These are phyloP conservation scores for Drosophila nasuta DNA, from an alignment of 1,140 invertebrate species.

Conservation along the genomic window DNA sequence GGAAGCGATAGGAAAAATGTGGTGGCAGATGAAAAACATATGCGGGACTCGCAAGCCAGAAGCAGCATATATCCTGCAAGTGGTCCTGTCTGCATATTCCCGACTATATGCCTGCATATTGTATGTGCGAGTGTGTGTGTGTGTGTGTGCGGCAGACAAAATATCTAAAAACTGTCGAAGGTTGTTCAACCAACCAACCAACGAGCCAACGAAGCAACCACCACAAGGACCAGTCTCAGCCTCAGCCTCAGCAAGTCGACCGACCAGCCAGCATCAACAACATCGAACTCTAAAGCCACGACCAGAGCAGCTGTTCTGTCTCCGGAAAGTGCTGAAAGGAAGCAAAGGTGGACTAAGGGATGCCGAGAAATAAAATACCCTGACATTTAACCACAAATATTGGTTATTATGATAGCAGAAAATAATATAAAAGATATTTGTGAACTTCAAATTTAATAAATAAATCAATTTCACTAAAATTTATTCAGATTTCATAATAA, in stretches of 20 bases:
- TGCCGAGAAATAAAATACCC: not conserved
- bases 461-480: too few species aligned
- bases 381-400: not conserved
- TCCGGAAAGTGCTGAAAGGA: conserved; percentile 21
- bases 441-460: too few species aligned
- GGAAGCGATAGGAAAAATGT: conserved; percentile 48
- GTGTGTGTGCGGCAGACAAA: conserved; percentile 62
- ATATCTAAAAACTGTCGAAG: conserved; percentile 78
- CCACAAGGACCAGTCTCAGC: conserved; percentile 29
- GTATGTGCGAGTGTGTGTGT: conserved; percentile 5
- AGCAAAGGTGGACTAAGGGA: not conserved
- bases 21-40: conserved; percentile 66
- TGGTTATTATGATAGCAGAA: too few species aligned
- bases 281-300: conserved; percentile 16
- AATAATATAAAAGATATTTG: too few species aligned
- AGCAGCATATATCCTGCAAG: conserved; percentile 66
- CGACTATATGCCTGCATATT: not conserved
- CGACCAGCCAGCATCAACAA: conserved; percentile 5
- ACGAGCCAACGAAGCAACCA: conserved; percentile 53
- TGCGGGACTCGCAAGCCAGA: conserved; percentile 63
- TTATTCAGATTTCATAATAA: not conserved
- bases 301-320: conserved; percentile 44
- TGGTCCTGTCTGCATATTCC: conserved; percentile 36
- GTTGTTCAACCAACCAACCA: conserved; percentile 75
- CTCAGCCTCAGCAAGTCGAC: not conserved